These are phyloP conservation scores for Hippocampus abdominalis DNA, from an alignment of 2,113 vertebrate genomes.

Conservation along the genomic window DNA sequence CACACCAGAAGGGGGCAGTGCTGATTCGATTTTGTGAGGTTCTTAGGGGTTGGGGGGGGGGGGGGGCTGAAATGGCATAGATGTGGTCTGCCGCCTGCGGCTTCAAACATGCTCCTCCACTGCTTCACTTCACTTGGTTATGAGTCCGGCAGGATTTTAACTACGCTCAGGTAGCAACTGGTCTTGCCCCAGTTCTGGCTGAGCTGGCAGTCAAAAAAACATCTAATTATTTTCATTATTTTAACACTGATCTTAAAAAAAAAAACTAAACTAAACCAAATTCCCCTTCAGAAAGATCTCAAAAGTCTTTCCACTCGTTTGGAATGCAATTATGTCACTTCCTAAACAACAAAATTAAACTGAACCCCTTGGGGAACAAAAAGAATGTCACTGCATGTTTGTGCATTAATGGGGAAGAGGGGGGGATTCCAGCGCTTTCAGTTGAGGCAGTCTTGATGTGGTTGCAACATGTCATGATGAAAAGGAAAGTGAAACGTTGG, in stretches of 20 bases:
- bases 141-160: background rate
- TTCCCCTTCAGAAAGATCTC: background rate
- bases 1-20: slow-evolving; percentile 49
- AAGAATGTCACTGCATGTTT: background rate
- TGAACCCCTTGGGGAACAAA: background rate
- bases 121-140: background rate
- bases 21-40: background rate
- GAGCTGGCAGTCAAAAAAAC: background rate
- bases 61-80: background rate
- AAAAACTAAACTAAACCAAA: too few relatives aligned
- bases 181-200: background rate
- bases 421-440: background rate
- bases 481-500: background rate
- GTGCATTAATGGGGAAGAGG: background rate
- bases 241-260: too few relatives aligned
- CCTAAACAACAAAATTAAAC: background rate
- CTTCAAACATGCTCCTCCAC: slow-evolving; percentile 21
- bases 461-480: background rate
- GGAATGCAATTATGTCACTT: background rate
- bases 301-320: background rate
- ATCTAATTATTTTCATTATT: background rate
- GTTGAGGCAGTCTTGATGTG: slow-evolving; percentile 1
- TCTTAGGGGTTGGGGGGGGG: background rate
- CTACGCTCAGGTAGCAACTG: background rate
- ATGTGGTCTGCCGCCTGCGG: slow-evolving; percentile 30